Evolutionary conservation across 1,140 invertebrate species (phyloP), one percentile per base, ranked within the genome.

Genomic region (Hyphantria cunea): DNA sequence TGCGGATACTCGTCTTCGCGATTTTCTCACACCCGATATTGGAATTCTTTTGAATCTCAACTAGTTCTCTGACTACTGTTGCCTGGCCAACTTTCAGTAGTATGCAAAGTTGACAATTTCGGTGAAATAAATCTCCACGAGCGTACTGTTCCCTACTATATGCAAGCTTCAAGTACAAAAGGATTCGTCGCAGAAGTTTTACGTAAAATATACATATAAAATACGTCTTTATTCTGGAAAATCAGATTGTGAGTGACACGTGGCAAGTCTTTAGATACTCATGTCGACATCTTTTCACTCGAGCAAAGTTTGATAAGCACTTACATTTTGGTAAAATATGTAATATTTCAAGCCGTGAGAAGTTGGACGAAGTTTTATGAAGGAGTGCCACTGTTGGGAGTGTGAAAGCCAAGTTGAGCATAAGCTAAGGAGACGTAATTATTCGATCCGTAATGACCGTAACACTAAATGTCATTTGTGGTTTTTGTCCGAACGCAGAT

Each of bases 31-130:
- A 45, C 64, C 65, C 68, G 68, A 80, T 89, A 86, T 89, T 86
- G 76, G 76, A 89, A 86, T 89, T 86, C 81, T 89, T 86, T 75
- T 80, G 74, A 80, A 82, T 82, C 73, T 75, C 66, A 61, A 85
- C 80, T 79, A 82, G 77, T 79, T n/a, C n/a, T n/a, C n/a, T n/a
- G n/a, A n/a, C n/a, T n/a, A n/a, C n/a, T n/a, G n/a, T n/a, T n/a
- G n/a, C 69, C 68, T 49, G 65, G 48, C 58, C 72, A 66, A 80
- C 78, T 84, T 75, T 72, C 63, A 72, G 66, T 74, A 72, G 34
- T 52, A 79, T 77, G 74, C 70, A 77, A 76, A 85, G 56, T 82
- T 82, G 64, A 73, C 66, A 64, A 79, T 79, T 69, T 64, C 70
- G 34, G 66, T 13, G 12, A 41, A 65, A 65, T 64, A 64, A 64